Evolutionary conservation across 2,113 vertebrate genomes (phyloP).

Genomic region (Hydrochoerus hydrochaeris): DNA sequence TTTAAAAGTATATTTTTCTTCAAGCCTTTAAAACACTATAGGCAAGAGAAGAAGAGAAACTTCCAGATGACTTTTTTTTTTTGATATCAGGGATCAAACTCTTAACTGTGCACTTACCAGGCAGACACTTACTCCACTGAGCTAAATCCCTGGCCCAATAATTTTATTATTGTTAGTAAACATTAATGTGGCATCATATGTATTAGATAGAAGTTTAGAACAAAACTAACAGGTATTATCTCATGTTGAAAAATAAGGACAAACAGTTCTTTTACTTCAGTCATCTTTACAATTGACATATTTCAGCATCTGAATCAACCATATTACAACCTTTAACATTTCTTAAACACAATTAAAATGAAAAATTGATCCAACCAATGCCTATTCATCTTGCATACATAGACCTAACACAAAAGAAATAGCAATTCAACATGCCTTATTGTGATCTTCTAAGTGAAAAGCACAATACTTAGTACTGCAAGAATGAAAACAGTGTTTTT

Average conservation of each 20-base stretch:
- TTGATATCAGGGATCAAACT: too few species aligned
- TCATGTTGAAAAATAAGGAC: conserved; percentile 52
- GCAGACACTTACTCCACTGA: too few species aligned
- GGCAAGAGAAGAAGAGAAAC: conserved; percentile 19
- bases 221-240: conserved; percentile 35
- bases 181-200: conserved; percentile 14
- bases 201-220: conserved; percentile 27
- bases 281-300: conserved; percentile 46
- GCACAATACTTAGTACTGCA: background rate
- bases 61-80: background rate
- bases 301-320: conserved; percentile 47
- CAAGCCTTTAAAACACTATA: conserved; percentile 16
- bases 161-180: conserved; percentile 23
- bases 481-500: background rate
- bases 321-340: conserved; percentile 57
- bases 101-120: too few species aligned
- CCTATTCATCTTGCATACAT: conserved; percentile 26
- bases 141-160: too few species aligned
- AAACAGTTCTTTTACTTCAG: conserved; percentile 41
- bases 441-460: conserved; percentile 54
- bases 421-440: conserved; percentile 12
- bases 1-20: conserved; percentile 45
- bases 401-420: conserved; percentile 56
- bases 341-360: conserved; percentile 65
- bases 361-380: conserved; percentile 17